Evolutionary conservation across 2,888 invertebrate species (phyloP).

Genomic region (Phoenoteleia sp.): DNA sequence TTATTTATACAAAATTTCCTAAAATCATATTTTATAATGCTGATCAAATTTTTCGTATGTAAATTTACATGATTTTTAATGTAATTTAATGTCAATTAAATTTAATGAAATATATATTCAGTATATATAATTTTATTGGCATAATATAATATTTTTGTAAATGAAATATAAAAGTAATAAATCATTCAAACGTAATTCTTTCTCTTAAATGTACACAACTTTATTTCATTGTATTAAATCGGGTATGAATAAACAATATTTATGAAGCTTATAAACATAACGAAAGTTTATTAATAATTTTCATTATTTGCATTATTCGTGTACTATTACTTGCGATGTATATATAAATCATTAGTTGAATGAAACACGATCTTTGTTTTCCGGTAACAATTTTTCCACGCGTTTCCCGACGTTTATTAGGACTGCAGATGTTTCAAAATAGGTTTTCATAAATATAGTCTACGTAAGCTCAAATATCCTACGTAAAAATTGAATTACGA

Average conservation of each 20-base stretch:
- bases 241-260: slow-evolving; percentile 12
- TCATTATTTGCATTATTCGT: slow-evolving; percentile 29
- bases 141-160: neutral
- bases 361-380: slow-evolving; percentile 46
- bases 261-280: slow-evolving; percentile 7
- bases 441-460: slow-evolving; percentile 44
- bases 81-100: too few relatives aligned
- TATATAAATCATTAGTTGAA: slow-evolving; percentile 44
- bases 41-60: too few relatives aligned
- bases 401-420: slow-evolving; percentile 37
- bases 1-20: too few relatives aligned
- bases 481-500: slow-evolving; percentile 54
- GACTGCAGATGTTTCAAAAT: slow-evolving; percentile 58
- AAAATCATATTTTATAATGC: too few relatives aligned
- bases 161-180: neutral
- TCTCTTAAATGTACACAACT: neutral
- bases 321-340: slow-evolving; percentile 23
- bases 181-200: neutral
- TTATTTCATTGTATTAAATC: neutral
- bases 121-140: neutral
- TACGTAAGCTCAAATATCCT: slow-evolving; percentile 36
- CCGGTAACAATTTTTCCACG: slow-evolving; percentile 39
- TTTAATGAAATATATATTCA: too few relatives aligned
- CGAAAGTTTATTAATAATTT: slow-evolving; percentile 33
- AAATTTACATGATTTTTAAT: too few relatives aligned